phyloP scores from a whole-genome alignment of 2,888 invertebrate species.

The Philopedon plagiatum region DNA sequence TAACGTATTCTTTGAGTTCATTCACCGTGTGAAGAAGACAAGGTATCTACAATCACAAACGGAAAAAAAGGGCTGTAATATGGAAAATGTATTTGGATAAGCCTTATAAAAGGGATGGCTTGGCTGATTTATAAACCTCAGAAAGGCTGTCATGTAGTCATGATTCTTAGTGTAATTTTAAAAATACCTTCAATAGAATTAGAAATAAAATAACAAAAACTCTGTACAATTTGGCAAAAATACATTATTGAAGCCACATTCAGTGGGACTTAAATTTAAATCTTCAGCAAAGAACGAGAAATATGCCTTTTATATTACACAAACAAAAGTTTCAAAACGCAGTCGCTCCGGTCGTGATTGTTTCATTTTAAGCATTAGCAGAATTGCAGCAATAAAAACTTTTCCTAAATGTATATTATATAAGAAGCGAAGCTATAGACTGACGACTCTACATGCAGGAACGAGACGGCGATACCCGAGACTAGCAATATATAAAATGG shows the following conservation, averaged over 20 bases:
- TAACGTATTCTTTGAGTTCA: too few species aligned
- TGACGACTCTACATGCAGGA: slow-evolving; percentile 11
- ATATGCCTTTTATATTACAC: slow-evolving; percentile 34
- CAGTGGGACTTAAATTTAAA: slow-evolving; percentile 29
- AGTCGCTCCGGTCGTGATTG: slow-evolving; percentile 43
- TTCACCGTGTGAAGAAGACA: too few species aligned
- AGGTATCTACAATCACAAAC: too few species aligned
- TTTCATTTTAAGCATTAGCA: slow-evolving; percentile 66
- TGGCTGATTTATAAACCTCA: too few species aligned
- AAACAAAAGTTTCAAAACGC: slow-evolving; percentile 39
- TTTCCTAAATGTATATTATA: slow-evolving; percentile 68
- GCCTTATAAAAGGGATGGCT: too few species aligned
- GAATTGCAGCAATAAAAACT: slow-evolving; percentile 72
- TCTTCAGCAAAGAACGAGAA: slow-evolving; percentile 29
- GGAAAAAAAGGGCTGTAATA: too few species aligned
- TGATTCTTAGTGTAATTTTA: too few species aligned
- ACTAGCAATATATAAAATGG: slow-evolving; percentile 66
- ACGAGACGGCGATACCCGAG: slow-evolving; percentile 57
- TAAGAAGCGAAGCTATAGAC: slow-evolving; percentile 39
- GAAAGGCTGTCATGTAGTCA: too few species aligned
- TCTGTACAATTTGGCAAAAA: slow-evolving; percentile 14
- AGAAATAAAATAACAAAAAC: too few species aligned
- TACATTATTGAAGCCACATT: background rate
- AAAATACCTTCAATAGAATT: too few species aligned
- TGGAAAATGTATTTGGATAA: too few species aligned